Base-by-base conservation (phyloP, 2,888 invertebrate species). In the Magallana nippona region DNA sequence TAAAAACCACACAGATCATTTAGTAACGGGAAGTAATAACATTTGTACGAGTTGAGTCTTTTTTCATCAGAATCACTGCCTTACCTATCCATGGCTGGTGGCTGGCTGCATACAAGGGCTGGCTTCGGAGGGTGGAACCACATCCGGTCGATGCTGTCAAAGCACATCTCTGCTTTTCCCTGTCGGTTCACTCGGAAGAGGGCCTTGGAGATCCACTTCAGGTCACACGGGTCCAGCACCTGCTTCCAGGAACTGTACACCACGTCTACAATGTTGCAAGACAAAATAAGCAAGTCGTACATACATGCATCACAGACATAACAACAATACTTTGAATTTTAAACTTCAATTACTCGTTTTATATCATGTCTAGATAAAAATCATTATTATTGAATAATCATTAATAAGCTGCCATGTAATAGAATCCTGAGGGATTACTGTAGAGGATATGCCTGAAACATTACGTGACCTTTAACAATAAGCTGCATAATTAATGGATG, bases 361-460 rank as follows among this genome's bases (percentile, higher is more conserved):
- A 27, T 27, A 27, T 27, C 27, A 27, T 27, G 1, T 27, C n/a
- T n/a, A n/a, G n/a, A n/a, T n/a, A n/a, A n/a, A n/a, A 27, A 27
- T 27, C 27, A 27, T 27, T 27, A 27, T 2, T 27, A 44, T 8
- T 44, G 8, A 3, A 44, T n/a, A n/a, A n/a, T n/a, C n/a, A n/a
- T 8, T 44, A 44, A 8, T 44, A 8, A 44, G 44, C n/a, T n/a
- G n/a, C n/a, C n/a, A n/a, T n/a, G n/a, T n/a, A n/a, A n/a, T n/a
- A n/a, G n/a, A n/a, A 83, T 22, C 82, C 78, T 13, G 84, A 84
- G 10, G 88, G 55, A 32, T 32, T 32, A 32, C 32, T 32, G 32
- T 32, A 2, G 32, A 32, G 2, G 32, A 32, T 32, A 32, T 32
- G 32, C 1, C 2, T 32, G 32, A 32, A 32, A 32, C 32, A 32